phyloP scores from a whole-genome alignment of 2,888 invertebrate genomes.

The Erebia ligea region DNA sequence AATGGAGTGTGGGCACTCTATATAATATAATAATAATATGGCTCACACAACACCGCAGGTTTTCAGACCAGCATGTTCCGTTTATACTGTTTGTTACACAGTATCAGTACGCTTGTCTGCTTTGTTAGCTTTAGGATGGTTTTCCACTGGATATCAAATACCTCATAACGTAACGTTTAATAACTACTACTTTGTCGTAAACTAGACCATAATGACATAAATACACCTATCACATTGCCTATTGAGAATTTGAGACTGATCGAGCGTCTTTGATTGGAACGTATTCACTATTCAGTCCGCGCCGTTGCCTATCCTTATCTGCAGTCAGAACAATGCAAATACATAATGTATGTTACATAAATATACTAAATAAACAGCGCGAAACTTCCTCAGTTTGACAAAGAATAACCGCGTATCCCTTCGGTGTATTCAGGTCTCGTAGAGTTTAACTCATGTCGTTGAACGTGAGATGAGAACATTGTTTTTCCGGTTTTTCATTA shows the following conservation, averaged over 20 bases:
- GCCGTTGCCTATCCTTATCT: slow-evolving; percentile 30
- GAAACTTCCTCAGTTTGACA: slow-evolving; percentile 39
- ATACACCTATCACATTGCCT: slow-evolving; percentile 2
- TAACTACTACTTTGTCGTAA: neutral
- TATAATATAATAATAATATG: too few species aligned
- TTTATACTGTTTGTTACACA: too few species aligned
- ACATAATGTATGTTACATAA: slow-evolving; percentile 37
- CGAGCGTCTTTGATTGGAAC: slow-evolving; percentile 27
- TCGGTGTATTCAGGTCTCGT: slow-evolving; percentile 60
- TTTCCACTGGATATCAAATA: neutral
- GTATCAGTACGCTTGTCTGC: neutral
- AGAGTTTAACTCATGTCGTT: slow-evolving; percentile 49
- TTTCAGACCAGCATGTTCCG: neutral
- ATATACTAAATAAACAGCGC: slow-evolving; percentile 29
- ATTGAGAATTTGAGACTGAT: slow-evolving; percentile 21
- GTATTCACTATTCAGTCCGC: slow-evolving; percentile 28
- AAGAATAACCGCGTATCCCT: slow-evolving; percentile 50
- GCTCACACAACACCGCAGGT: neutral
- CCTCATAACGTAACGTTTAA: too few species aligned
- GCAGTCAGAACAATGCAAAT: slow-evolving; percentile 29
- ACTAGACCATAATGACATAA: slow-evolving; percentile 3
- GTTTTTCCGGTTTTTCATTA: slow-evolving; percentile 72
- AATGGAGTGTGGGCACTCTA: neutral
- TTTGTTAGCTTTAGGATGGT: neutral
- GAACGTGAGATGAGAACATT: slow-evolving; percentile 74